Percentiles rank a stretch among this genome's conserved stretches.
phyloP scores from a whole-genome alignment of 2,888 invertebrate species.

The Tipula helvola region DNA sequence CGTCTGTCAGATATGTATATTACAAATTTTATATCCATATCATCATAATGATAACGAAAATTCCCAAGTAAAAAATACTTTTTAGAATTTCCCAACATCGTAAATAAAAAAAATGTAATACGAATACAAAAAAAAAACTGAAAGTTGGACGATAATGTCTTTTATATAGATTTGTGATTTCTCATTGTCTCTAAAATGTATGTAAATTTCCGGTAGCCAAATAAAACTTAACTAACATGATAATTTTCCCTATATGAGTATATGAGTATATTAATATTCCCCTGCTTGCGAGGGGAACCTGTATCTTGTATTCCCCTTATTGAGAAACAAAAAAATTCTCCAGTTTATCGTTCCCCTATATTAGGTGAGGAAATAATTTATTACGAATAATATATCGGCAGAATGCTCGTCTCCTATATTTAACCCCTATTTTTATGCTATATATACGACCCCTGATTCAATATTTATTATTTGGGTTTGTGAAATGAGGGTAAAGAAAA shows the following conservation, averaged over 20 bases:
- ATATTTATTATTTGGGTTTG: not conserved
- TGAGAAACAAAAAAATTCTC: not conserved
- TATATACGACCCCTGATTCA: not conserved
- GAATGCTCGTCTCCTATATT: not conserved
- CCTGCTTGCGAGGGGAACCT: not conserved
- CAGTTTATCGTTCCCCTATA: not conserved
- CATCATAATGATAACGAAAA: not conserved
- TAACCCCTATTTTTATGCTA: not conserved
- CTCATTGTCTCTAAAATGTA: not conserved
- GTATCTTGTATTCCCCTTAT: not conserved
- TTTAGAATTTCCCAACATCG: not conserved
- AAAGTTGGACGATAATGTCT: not conserved
- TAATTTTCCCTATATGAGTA: not conserved
- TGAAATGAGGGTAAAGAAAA: not conserved
- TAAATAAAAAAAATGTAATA: not conserved
- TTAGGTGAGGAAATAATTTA: not conserved
- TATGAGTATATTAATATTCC: not conserved
- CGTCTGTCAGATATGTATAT: no score
- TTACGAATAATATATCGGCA: not conserved
- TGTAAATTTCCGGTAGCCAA: not conserved
- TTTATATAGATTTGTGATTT: not conserved
- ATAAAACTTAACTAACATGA: not conserved
- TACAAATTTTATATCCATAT: not conserved
- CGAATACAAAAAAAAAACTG: not conserved
- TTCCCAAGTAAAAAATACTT: not conserved